phyloP scores from a whole-genome alignment of 2,113 vertebrate species.

The Zapus hudsonius region DNA sequence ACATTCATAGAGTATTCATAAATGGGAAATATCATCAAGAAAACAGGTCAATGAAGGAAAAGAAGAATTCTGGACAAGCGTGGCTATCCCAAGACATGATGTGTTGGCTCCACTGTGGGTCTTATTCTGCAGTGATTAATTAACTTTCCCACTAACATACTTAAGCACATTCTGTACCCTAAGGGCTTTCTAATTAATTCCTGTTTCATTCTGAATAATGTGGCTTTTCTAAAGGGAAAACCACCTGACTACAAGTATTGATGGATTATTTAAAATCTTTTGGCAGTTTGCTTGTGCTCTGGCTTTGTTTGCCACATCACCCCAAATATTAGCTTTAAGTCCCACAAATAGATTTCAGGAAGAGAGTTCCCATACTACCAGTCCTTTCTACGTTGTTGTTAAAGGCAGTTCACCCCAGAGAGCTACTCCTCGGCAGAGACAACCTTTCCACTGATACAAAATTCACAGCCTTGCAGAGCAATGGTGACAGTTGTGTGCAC shows the following conservation, averaged over 20 bases:
- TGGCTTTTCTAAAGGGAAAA: slow-evolving; percentile 83
- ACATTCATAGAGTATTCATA: slow-evolving; percentile 45
- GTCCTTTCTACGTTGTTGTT: background rate
- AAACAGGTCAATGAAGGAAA: slow-evolving; percentile 50
- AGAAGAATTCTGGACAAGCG: background rate
- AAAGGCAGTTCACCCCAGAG: background rate
- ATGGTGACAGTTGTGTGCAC: background rate
- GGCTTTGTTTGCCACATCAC: slow-evolving; percentile 81
- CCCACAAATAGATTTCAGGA: slow-evolving; percentile 71
- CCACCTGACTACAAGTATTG: slow-evolving; percentile 83
- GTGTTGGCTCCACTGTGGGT: slow-evolving; percentile 72
- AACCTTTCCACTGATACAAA: background rate
- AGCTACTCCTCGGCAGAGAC: background rate
- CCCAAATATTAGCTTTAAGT: slow-evolving; percentile 76
- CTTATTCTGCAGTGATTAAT: slow-evolving; percentile 87
- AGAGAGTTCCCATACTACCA: background rate
- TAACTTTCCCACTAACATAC: slow-evolving; percentile 85
- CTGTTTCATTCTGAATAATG: slow-evolving; percentile 87
- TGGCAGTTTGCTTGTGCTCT: slow-evolving; percentile 83
- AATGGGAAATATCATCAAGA: slow-evolving; percentile 29
- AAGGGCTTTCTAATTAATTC: slow-evolving; percentile 88
- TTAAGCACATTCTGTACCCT: slow-evolving; percentile 85
- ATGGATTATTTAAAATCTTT: slow-evolving; percentile 84
- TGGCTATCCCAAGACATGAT: slow-evolving; percentile 47
- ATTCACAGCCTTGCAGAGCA: background rate